Evolutionary conservation across 1,140 invertebrate species (phyloP), one percentile per base, ranked within the genome.

Genomic region (Marisa cornuarietis): DNA sequence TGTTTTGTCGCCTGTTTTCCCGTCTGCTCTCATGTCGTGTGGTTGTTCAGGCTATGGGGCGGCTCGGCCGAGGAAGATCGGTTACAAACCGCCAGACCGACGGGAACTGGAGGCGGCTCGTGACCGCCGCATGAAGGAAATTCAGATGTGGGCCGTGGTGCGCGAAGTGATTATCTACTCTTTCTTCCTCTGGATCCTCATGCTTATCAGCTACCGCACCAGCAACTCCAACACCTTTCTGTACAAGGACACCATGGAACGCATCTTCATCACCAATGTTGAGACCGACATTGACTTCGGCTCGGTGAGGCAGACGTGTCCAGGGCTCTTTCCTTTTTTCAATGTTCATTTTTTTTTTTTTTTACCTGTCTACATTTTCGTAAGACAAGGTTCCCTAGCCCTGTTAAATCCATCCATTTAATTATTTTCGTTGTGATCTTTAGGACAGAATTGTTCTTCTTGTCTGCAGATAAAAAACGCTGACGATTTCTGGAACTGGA

Each of bases 121-220:
- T 68, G 76, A 89, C 63, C 84, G 90, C 54, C 83, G 92, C 0
- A 76, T 91, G 78, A 91, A 92, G 74, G 92, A 93, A 84, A 86
- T 91, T 24, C 87, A 91, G 83, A 92, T 93, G 92, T 91, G 88
- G 85, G 81, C 85, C 49, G 85, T 93, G 14, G 80, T 93, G 24
- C 81, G 89, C 73, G 92, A 93, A 81, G 90, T 93, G 0, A 61
- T 91, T 7, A 87, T 91, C 51, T 93, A 93, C 82, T 78, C 88
- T 7, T 86, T 92, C 80, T 93, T 92, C 87, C 80, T 93, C 62
- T 92, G 88, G 86, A 87, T 93, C 24, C 86, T 93, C 14, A 86
- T 92, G 75, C 87, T 92, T 8, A 88, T 93, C 76, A 91, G 91
- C 81, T 92, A 92, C 83, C 88, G 91, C 9, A 89, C 90, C 78